Conservation (phyloP, 1,140 invertebrate species). For the Drosophila rhopaloa region DNA sequence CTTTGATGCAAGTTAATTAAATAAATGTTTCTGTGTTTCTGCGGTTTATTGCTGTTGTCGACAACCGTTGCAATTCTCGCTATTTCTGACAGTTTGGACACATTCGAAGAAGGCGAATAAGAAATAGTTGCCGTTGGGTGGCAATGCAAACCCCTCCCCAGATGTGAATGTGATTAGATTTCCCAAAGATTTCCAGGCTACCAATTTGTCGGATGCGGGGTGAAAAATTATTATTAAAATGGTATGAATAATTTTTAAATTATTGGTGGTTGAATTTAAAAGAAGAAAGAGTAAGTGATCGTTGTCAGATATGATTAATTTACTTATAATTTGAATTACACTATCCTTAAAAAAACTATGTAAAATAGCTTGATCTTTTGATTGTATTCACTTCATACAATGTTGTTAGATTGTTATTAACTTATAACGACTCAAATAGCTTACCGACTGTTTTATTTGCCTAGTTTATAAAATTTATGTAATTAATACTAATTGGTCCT, state of each 20-base stretch:
- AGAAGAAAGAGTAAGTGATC: no score
- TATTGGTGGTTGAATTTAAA: no score
- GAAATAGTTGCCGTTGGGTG: conserved; percentile 44
- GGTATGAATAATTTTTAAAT: neutral
- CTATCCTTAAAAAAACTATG: no score
- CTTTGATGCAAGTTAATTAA: conserved; percentile 76
- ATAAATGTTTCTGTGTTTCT: conserved; percentile 32
- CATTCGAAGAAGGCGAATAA: conserved; percentile 38
- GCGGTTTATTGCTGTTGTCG: conserved; percentile 18
- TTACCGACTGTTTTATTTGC: no score
- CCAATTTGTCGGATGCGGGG: conserved; percentile 36
- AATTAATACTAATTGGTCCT: no score
- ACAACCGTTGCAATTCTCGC: conserved; percentile 44
- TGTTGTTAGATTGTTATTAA: neutral
- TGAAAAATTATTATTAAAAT: neutral
- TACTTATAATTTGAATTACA: no score
- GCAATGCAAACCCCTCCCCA: conserved; percentile 18
- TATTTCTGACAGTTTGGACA: conserved; percentile 59
- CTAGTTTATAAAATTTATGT: no score
- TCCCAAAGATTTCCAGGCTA: conserved; percentile 23
- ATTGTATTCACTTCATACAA: no score
- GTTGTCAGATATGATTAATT: no score
- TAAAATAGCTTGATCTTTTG: no score
- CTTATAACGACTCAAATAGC: neutral
- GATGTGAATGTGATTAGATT: conserved; percentile 29